Percentiles rank a stretch among this genome's conserved stretches.
phyloP scores from a whole-genome alignment of 2,113 vertebrate species.

The Heptranchias perlo region DNA sequence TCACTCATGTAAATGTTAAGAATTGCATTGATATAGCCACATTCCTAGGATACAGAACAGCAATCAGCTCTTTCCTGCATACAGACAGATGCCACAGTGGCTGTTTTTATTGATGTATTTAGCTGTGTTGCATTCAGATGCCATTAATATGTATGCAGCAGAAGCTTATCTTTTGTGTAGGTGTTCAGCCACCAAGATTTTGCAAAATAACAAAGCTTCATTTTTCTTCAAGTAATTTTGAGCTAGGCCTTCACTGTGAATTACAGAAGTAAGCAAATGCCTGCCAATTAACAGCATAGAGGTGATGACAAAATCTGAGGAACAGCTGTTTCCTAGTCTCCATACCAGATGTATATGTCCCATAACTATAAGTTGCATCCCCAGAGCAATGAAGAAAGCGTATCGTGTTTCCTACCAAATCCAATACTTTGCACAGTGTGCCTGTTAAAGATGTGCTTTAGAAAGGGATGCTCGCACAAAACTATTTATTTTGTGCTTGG shows the following conservation, averaged over 20 bases:
- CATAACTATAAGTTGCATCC: background rate
- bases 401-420: background rate
- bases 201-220: background rate
- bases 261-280: slow-evolving; percentile 17
- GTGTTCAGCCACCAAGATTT: background rate
- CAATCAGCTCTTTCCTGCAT: background rate
- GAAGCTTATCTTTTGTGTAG: background rate
- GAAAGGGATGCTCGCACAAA: background rate
- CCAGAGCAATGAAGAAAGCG: background rate
- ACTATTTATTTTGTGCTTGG: background rate
- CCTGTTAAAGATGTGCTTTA: background rate
- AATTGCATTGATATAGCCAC: background rate
- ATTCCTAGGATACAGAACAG: background rate
- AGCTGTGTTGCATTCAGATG: slow-evolving; percentile 9
- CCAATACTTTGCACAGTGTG: slow-evolving; percentile 14
- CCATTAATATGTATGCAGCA: background rate
- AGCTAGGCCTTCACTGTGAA: background rate
- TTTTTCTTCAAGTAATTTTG: background rate
- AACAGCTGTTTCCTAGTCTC: slow-evolving; percentile 5
- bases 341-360: slow-evolving; percentile 1
- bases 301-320: slow-evolving; percentile 4
- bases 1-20: background rate
- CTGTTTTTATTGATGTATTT: background rate
- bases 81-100: background rate
- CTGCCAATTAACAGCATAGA: slow-evolving; percentile 11